phyloP scores from a whole-genome alignment of 2,888 invertebrate species.

The Megastigmus dorsalis region DNA sequence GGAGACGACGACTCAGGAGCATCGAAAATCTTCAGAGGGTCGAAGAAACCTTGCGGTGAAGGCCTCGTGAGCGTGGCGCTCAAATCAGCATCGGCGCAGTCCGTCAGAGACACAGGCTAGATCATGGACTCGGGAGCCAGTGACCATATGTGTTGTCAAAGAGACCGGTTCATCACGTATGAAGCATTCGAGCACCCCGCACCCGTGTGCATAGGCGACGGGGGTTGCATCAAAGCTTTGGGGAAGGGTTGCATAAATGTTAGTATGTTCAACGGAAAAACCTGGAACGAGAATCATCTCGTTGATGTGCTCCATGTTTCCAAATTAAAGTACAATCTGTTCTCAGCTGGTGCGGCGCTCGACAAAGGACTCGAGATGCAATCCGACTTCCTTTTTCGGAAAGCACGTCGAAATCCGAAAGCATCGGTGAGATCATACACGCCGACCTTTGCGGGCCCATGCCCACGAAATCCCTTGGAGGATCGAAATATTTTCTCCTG shows the following conservation, averaged over 20 bases:
- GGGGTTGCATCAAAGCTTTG: background rate
- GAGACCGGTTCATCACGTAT: constrained; percentile 42
- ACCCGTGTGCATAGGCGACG: background rate
- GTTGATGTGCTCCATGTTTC: background rate
- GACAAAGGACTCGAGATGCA: background rate
- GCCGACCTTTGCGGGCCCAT: background rate
- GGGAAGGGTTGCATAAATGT: background rate
- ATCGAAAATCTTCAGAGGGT: background rate
- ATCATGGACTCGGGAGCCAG: constrained; percentile 32
- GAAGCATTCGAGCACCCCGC: constrained; percentile 9
- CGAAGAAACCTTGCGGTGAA: too few relatives aligned
- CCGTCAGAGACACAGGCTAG: background rate
- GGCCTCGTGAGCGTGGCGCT: background rate
- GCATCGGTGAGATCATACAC: too few relatives aligned
- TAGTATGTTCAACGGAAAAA: background rate
- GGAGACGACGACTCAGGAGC: background rate
- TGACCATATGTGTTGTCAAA: constrained; percentile 39
- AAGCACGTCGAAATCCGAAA: background rate
- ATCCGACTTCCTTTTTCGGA: background rate
- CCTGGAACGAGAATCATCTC: background rate
- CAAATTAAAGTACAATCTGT: too few relatives aligned
- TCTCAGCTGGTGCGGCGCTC: background rate
- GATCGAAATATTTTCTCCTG: background rate
- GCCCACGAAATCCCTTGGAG: background rate
- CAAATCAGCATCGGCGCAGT: background rate